Conservation (phyloP, 2,113 vertebrate genomes). For the Erythrolamprus reginae region DNA sequence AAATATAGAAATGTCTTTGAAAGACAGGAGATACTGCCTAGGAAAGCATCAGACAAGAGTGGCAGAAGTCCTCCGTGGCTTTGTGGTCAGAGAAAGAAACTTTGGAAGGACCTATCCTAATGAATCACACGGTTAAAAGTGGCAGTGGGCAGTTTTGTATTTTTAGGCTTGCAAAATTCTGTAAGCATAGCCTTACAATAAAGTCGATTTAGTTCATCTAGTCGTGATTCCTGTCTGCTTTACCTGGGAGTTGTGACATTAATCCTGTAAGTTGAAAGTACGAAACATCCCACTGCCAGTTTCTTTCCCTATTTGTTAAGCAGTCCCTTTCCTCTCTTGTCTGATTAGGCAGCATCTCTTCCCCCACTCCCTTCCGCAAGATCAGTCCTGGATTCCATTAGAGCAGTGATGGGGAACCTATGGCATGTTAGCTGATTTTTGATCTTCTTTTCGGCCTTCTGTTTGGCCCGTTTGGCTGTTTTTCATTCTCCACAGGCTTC, state of each 20-base stretch:
- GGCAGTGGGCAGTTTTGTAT: not conserved
- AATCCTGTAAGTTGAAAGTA: not conserved
- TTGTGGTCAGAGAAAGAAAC: not conserved
- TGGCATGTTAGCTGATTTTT: no score
- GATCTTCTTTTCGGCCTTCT: no score
- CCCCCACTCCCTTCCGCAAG: not conserved
- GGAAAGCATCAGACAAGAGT: not conserved
- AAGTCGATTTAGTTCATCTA: not conserved
- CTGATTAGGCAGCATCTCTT: not conserved
- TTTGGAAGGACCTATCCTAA: not conserved
- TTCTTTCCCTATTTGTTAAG: not conserved
- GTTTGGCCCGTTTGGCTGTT: no score
- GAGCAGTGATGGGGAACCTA: no score
- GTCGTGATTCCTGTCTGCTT: not conserved
- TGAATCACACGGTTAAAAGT: not conserved
- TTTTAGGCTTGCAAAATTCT: not conserved
- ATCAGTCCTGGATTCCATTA: not conserved
- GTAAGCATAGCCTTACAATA: not conserved
- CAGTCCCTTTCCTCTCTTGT: not conserved
- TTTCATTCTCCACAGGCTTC: no score
- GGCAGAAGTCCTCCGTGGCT: not conserved
- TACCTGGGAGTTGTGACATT: not conserved
- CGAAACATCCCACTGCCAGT: not conserved
- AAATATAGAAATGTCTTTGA: not conserved
- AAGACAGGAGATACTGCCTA: not conserved